Conservation (phyloP, 2,888 invertebrate species). For the Priapulus caudatus region DNA sequence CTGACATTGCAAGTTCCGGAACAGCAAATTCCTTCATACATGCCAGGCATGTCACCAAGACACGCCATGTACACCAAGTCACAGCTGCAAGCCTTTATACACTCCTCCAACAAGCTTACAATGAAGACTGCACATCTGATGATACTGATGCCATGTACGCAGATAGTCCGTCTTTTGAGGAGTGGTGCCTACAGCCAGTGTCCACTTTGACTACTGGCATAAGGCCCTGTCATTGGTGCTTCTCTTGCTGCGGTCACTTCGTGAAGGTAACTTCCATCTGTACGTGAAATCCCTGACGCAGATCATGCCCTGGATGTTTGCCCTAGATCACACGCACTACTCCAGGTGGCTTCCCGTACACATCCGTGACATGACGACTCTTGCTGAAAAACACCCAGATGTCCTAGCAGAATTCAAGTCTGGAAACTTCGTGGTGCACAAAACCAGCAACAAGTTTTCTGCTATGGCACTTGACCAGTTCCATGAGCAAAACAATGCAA, state of each 20-base stretch:
- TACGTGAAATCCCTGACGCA: too few relatives aligned
- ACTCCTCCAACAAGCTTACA: constrained; percentile 11
- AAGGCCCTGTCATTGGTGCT: too few relatives aligned
- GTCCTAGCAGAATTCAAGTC: constrained; percentile 5
- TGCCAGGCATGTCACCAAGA: too few relatives aligned
- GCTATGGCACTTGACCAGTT: constrained; percentile 10
- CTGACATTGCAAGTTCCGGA: constrained; percentile 24
- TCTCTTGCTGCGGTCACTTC: too few relatives aligned
- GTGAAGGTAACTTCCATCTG: too few relatives aligned
- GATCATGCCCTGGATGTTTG: constrained; percentile 15
- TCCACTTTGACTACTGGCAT: too few relatives aligned
- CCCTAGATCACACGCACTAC: constrained; percentile 17
- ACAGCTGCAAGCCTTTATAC: constrained; percentile 18
- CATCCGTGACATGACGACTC: constrained; percentile 13
- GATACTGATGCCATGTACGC: too few relatives aligned
- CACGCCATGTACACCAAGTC: too few relatives aligned
- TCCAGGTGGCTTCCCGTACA: constrained; percentile 19
- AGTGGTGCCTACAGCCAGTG: too few relatives aligned
- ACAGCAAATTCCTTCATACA: constrained; percentile 24
- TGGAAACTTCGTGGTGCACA: constrained; percentile 8
- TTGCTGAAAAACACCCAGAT: constrained; percentile 6
- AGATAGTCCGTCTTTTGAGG: too few relatives aligned
- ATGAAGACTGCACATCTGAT: too few relatives aligned
- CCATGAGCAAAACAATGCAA: constrained; percentile 7
- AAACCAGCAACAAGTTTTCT: constrained; percentile 9